Conservation (phyloP, 2,888 invertebrate genomes). For the Morpho deidamia region DNA sequence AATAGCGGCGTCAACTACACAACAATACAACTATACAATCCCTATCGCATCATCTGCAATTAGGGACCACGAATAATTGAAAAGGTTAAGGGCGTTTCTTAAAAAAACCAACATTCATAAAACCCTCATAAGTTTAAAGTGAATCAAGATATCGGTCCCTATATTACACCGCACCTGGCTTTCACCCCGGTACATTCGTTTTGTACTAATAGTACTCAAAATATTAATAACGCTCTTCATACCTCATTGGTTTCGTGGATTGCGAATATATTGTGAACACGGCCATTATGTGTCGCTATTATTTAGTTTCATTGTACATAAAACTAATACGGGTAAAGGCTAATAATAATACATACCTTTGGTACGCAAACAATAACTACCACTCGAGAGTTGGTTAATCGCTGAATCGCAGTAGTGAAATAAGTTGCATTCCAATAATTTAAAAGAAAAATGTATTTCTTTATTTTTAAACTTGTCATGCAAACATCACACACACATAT, state of each 20-base stretch:
- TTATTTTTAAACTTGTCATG: too few relatives aligned
- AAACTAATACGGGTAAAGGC: constrained; percentile 18
- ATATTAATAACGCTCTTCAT: constrained; percentile 58
- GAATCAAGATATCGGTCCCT: constrained; percentile 69
- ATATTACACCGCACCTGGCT: constrained; percentile 59
- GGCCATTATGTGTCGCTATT: constrained; percentile 43
- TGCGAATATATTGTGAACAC: constrained; percentile 34
- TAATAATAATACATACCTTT: background rate
- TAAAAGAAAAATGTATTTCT: too few relatives aligned
- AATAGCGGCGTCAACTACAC: constrained; percentile 62
- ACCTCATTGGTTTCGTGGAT: constrained; percentile 57
- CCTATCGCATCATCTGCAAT: constrained; percentile 75
- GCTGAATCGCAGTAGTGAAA: background rate
- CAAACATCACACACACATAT: too few relatives aligned
- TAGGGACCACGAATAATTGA: constrained; percentile 74
- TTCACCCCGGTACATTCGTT: constrained; percentile 50
- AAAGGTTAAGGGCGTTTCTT: constrained; percentile 63
- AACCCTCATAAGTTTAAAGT: constrained; percentile 60
- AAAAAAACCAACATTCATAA: constrained; percentile 59
- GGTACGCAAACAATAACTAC: constrained; percentile 3
- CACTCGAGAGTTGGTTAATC: constrained; percentile 11
- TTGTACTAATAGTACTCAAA: constrained; percentile 51
- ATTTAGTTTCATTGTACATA: constrained; percentile 37
- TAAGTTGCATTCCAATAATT: too few relatives aligned
- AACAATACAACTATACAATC: constrained; percentile 43